These are phyloP conservation scores for Chymomyza procnemis DNA, from an alignment of 2,888 invertebrate species.

Conservation along the genomic window DNA sequence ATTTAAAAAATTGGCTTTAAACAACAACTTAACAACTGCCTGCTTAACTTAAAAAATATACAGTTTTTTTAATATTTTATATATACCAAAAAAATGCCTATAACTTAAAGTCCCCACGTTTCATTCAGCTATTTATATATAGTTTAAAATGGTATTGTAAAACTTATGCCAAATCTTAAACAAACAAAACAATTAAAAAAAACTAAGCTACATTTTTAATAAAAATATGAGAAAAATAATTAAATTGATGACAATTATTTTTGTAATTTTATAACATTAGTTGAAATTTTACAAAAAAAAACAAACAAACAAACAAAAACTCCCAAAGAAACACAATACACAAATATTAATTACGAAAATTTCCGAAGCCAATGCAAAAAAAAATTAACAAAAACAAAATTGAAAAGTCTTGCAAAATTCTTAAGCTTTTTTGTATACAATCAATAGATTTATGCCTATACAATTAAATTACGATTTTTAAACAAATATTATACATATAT, in stretches of 20 bases:
- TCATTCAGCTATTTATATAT: conserved; percentile 52
- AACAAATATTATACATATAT: not conserved
- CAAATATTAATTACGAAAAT: not conserved
- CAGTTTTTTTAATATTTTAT: conserved; percentile 6
- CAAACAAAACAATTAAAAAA: conserved; percentile 3
- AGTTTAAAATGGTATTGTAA: conserved; percentile 52
- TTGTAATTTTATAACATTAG: conserved; percentile 71
- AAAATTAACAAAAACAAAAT: conserved; percentile 9
- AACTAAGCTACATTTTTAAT: conserved; percentile 13
- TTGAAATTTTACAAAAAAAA: conserved; percentile 44
- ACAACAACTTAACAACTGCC: not conserved
- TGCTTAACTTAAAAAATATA: not conserved
- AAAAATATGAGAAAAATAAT: conserved; percentile 45
- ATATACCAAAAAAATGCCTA: conserved; percentile 28
- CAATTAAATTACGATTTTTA: conserved; percentile 6
- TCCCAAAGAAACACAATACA: conserved; percentile 10
- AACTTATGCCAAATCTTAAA: conserved; percentile 62
- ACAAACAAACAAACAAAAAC: conserved; percentile 21
- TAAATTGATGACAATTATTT: conserved; percentile 59
- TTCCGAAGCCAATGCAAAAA: not conserved
- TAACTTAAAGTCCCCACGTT: conserved; percentile 44
- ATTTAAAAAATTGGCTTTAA: no score
- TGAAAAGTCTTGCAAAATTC: conserved; percentile 40
- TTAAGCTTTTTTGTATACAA: conserved; percentile 59
- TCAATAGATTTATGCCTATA: conserved; percentile 41